A percentile compares a stretch with the other conserved stretches of the same genome.
phyloP scores from a whole-genome alignment of 2,797 vertebrate genomes.

The Loriculus beryllinus region DNA sequence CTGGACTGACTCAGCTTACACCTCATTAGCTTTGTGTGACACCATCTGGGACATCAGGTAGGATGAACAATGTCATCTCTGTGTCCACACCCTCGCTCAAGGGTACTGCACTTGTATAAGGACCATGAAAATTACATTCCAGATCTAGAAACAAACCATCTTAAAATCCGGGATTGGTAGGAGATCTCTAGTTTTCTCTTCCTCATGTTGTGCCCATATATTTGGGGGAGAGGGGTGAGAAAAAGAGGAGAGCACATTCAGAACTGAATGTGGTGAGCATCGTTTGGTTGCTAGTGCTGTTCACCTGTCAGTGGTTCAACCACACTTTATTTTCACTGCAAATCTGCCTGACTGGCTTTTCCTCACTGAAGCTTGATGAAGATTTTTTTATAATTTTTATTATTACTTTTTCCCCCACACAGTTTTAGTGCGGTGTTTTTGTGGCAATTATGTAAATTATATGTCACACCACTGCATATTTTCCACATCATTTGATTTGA shows the following conservation, averaged over 20 bases:
- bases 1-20: neutral
- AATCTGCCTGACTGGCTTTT: neutral
- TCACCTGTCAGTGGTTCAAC: rapidly evolving
- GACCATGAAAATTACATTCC: neutral
- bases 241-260: neutral
- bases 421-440: neutral
- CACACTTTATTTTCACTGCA: neutral
- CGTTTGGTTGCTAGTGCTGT: rapidly evolving
- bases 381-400: neutral
- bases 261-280: neutral
- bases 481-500: conserved; percentile 58
- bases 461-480: conserved; percentile 28
- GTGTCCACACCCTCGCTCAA: rapidly evolving
- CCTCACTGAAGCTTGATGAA: neutral
- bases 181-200: neutral
- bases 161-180: neutral
- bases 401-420: neutral
- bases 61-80: neutral
- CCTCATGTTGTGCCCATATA: rapidly evolving
- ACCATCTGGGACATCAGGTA: neutral
- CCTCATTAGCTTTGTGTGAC: rapidly evolving
- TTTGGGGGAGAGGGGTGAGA: neutral
- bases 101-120: neutral
- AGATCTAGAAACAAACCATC: neutral
- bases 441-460: conserved; percentile 55